Evolutionary conservation across 2,113 vertebrate genomes (phyloP).

Genomic region (Indri indri): DNA sequence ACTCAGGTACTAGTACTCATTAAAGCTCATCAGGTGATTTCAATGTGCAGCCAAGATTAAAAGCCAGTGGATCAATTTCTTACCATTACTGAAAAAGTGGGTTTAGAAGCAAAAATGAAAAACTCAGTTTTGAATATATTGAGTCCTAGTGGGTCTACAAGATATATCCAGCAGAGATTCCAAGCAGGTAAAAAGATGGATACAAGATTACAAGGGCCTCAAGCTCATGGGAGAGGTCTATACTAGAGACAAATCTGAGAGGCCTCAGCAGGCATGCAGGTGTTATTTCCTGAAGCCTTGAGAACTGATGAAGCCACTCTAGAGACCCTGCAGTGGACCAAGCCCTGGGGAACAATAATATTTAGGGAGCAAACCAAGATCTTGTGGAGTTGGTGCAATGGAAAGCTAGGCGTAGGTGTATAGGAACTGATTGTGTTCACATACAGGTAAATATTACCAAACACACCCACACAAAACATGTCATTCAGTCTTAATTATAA

Average conservation of each 20-base stretch:
- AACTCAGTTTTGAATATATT: not conserved
- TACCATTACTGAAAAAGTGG: not conserved
- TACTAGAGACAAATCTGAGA: not conserved
- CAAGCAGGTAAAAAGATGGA: not conserved
- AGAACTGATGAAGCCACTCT: not conserved
- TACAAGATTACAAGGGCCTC: not conserved
- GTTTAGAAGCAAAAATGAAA: not conserved
- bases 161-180: not conserved
- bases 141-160: not conserved
- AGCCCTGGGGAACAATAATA: not conserved
- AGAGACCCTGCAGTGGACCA: not conserved
- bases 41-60: not conserved
- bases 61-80: not conserved
- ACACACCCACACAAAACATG: not conserved
- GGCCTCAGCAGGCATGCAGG: not conserved
- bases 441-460: not conserved
- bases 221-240: not conserved
- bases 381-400: not conserved
- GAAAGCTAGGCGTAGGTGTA: not conserved
- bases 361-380: not conserved
- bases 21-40: not conserved
- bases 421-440: not conserved
- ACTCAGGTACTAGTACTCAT: not conserved
- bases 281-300: not conserved
- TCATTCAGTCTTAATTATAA: not conserved